A percentile compares a stretch with the other conserved stretches of the same genome.
These are phyloP conservation scores for Pyxicephalus adspersus DNA, from an alignment of 2,113 vertebrate species.

Conservation along the genomic window DNA sequence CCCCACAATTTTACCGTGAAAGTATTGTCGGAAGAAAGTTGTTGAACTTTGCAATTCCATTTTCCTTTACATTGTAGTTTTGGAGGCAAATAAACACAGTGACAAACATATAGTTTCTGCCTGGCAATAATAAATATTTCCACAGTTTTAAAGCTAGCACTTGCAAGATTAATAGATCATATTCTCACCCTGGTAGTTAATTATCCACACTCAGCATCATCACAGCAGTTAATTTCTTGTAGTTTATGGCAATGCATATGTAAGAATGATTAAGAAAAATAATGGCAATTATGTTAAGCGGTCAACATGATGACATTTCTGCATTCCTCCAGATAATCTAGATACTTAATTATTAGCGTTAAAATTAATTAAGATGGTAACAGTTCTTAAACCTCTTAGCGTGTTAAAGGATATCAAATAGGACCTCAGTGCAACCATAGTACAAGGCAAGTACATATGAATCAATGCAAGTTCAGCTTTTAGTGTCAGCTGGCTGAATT, in stretches of 20 bases:
- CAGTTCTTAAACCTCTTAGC: constrained; percentile 74
- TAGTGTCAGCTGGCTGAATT: constrained; percentile 81
- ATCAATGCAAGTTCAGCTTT: constrained; percentile 87
- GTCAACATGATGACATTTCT: not conserved
- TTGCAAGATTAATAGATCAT: too few species aligned
- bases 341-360: constrained; percentile 67
- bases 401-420: constrained; percentile 70
- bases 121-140: too few species aligned
- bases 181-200: too few species aligned
- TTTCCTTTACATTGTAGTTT: too few species aligned
- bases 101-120: too few species aligned
- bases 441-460: constrained; percentile 78
- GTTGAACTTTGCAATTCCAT: too few species aligned
- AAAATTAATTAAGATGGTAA: constrained; percentile 62
- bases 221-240: not conserved
- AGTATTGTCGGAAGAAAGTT: too few species aligned
- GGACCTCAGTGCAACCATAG: constrained; percentile 68
- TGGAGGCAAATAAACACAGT: too few species aligned
- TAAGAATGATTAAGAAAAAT: not conserved
- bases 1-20: too few species aligned
- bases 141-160: too few species aligned
- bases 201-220: not conserved
- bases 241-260: not conserved
- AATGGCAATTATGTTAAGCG: not conserved
- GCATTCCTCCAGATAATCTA: constrained; percentile 11